Base-by-base conservation (phyloP, 2,888 invertebrate species). In the Sesia apiformis region DNA sequence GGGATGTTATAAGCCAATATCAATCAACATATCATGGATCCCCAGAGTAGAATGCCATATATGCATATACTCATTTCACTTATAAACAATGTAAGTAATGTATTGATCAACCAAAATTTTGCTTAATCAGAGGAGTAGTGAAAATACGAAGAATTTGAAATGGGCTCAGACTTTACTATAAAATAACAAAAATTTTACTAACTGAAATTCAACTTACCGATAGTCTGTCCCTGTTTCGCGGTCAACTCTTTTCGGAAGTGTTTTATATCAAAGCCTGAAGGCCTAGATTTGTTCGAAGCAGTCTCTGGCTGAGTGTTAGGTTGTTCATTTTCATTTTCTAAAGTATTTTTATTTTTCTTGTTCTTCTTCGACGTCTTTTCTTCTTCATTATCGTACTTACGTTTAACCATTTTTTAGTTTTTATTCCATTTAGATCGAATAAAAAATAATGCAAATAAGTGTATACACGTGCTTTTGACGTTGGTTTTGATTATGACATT, bases 171-270 rank as follows among this genome's bases (percentile, higher is more conserved):
- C 23, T 23, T 23, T 23, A 2, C 23, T 23, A 23, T 23, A 23
- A 23, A 23, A 23, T 23, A 23, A 23, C 23, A 23, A 23, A 23
- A n/a, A 23, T 2, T 23, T 1, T 23, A 23, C 23, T 23, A 23
- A 23, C 23, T 23, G 1, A 23, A 23, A 2, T 23, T 50, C 38
- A 52, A 66, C 76, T 74, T 74, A 93, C 93, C 91, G 74, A 89
- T 86, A 57, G 91, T 86, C 65, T 91, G 92, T 7, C 91, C 90
- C 51, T 82, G 84, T 54, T 84, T 87, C 4, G 83, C 80, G 0
- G 82, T 70, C 54, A 93, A 67, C 60, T 91, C 91, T 63, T 88
- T 90, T 0, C 93, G 86, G 58, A 93, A 93, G 58, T 91, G 86
- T 74, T 91, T 89, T 56, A 92, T 82, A 70, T 92, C 91, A 66